Percentiles rank a stretch among this genome's conserved stretches.
Conservation (phyloP, 2,797 vertebrate species). For the Chelon auratus region DNA sequence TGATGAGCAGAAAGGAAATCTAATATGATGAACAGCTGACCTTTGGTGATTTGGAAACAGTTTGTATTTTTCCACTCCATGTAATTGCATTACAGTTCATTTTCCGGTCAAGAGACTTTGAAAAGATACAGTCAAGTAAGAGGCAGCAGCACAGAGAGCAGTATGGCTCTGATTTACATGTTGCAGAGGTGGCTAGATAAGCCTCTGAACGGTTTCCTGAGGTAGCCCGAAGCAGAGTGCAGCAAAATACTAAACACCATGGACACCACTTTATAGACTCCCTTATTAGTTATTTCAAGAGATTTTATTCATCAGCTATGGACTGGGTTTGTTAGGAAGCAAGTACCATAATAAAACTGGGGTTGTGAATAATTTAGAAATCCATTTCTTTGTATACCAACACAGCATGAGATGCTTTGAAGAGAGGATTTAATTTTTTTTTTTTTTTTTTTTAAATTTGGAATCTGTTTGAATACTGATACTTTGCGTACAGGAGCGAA, state of each 20-base stretch:
- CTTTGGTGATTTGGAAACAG: constrained; percentile 64
- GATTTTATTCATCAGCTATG: constrained; percentile 32
- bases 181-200: constrained; percentile 66
- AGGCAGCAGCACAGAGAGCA: constrained; percentile 50
- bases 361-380: constrained; percentile 58
- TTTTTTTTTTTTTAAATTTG: constrained; percentile 2
- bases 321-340: constrained; percentile 40
- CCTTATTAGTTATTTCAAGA: constrained; percentile 42
- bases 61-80: constrained; percentile 70
- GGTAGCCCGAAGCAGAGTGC: constrained; percentile 47
- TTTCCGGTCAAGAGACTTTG: constrained; percentile 68
- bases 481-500: background rate
- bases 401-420: constrained; percentile 17
- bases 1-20: constrained; percentile 53
- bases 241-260: constrained; percentile 59
- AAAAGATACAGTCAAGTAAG: constrained; percentile 53
- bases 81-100: constrained; percentile 75
- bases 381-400: constrained; percentile 41
- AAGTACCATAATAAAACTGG: constrained; percentile 37
- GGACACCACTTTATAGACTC: constrained; percentile 21
- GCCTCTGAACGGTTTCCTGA: constrained; percentile 54
- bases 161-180: constrained; percentile 65
- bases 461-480: background rate
- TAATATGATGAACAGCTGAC: constrained; percentile 64
- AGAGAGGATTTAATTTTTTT: background rate